Conservation (phyloP, 1,140 invertebrate species). For the Charaxes varanes region DNA sequence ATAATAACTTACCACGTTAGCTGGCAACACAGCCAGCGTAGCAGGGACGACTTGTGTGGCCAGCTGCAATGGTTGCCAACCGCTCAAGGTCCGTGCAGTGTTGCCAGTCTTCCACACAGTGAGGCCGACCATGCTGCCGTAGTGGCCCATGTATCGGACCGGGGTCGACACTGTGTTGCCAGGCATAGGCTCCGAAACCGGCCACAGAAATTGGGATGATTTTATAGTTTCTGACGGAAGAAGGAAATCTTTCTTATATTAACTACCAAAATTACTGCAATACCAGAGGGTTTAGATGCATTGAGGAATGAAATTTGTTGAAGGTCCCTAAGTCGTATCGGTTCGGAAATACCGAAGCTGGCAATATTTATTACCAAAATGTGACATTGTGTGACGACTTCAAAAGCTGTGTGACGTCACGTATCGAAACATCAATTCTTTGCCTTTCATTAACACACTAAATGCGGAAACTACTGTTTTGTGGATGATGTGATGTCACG, state of each 20-base stretch:
- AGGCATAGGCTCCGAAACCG: slow-evolving; percentile 44
- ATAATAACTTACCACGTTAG: slow-evolving; percentile 50
- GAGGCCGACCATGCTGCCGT: slow-evolving; percentile 82
- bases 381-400: background rate
- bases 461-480: too few species aligned
- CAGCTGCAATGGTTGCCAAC: slow-evolving; percentile 85
- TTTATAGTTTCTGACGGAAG: slow-evolving; percentile 81
- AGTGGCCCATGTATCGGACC: slow-evolving; percentile 80
- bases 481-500: too few species aligned
- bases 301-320: too few species aligned
- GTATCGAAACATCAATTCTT: too few species aligned
- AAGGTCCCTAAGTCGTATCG: too few species aligned
- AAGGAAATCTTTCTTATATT: too few species aligned
- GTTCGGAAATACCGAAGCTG: too few species aligned
- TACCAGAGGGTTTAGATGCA: too few species aligned
- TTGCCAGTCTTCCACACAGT: slow-evolving; percentile 76
- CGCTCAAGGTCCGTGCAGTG: slow-evolving; percentile 76
- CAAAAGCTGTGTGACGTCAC: too few species aligned
- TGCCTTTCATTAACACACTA: too few species aligned
- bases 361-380: too few species aligned
- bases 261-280: too few species aligned
- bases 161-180: slow-evolving; percentile 72
- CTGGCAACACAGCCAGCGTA: slow-evolving; percentile 78
- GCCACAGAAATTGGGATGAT: slow-evolving; percentile 82
- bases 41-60: slow-evolving; percentile 91